These are phyloP conservation scores for Drosophila sechellia DNA, from an alignment of 1,140 invertebrate genomes.

Conservation along the genomic window DNA sequence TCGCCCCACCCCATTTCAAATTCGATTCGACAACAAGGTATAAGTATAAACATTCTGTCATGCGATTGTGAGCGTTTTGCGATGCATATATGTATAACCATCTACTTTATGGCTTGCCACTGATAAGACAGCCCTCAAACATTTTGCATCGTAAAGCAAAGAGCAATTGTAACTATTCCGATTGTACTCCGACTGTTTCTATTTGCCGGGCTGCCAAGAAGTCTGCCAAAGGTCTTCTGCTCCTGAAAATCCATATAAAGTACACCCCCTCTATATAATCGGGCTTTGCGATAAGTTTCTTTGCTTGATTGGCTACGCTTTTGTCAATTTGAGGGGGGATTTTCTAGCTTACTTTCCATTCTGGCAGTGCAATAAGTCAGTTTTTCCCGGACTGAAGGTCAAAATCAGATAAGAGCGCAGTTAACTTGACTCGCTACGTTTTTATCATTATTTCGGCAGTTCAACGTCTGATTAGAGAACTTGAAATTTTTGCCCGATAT, in stretches of 20 bases:
- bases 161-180: conserved; percentile 40
- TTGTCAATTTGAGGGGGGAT: conserved; percentile 8
- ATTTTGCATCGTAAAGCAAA: conserved; percentile 69
- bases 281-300: conserved; percentile 44
- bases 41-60: conserved; percentile 41
- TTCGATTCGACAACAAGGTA: conserved; percentile 18
- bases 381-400: conserved; percentile 40
- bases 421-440: conserved; percentile 10
- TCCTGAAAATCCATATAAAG: neutral
- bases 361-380: conserved; percentile 32
- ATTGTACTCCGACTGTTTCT: conserved; percentile 21
- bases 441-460: conserved; percentile 18
- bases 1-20: conserved; percentile 20
- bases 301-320: conserved; percentile 33
- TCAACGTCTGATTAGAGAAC: conserved; percentile 33
- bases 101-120: conserved; percentile 54
- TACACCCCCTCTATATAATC: conserved; percentile 5
- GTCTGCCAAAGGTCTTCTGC: conserved; percentile 32
- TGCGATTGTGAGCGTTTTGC: conserved; percentile 25
- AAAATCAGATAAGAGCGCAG: conserved; percentile 51
- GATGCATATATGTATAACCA: conserved; percentile 58
- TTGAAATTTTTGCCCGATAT: conserved; percentile 3
- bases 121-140: conserved; percentile 59
- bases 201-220: conserved; percentile 34
- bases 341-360: conserved; percentile 23